Evolutionary conservation across 1,140 invertebrate genomes (phyloP).

Genomic region (Glossosoma conforme): DNA sequence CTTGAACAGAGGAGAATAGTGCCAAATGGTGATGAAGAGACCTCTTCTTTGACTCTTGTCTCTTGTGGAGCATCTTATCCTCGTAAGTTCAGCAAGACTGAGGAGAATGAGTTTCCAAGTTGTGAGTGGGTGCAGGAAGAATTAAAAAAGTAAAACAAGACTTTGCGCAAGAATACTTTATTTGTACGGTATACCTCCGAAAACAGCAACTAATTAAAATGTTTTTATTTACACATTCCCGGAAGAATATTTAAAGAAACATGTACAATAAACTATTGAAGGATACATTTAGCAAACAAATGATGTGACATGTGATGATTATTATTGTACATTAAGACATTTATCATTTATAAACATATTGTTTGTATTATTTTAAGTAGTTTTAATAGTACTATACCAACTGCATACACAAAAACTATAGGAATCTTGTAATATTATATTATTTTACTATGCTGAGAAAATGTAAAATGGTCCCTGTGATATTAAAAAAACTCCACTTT

Average conservation of each 20-base stretch:
- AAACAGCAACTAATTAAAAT: constrained; percentile 27
- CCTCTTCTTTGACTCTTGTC: too few relatives aligned
- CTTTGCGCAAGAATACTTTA: constrained; percentile 28
- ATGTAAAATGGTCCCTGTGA: too few relatives aligned
- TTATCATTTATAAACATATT: constrained; percentile 1
- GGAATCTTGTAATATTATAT: background rate
- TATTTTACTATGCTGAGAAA: background rate
- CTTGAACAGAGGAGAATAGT: too few relatives aligned
- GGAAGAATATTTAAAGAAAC: constrained; percentile 11
- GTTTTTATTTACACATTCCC: constrained; percentile 23
- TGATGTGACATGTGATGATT: constrained; percentile 7
- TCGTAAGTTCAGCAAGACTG: too few relatives aligned
- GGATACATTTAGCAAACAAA: constrained; percentile 4
- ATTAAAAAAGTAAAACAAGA: constrained; percentile 16
- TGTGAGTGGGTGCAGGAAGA: too few relatives aligned
- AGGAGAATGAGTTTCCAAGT: too few relatives aligned
- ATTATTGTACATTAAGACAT: background rate
- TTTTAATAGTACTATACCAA: background rate
- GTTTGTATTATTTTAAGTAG: background rate
- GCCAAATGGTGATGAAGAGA: too few relatives aligned
- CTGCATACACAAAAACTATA: background rate
- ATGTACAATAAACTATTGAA: constrained; percentile 10
- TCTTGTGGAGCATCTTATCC: too few relatives aligned
- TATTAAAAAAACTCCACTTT: too few relatives aligned
- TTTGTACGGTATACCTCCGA: constrained; percentile 31